Percentiles rank a stretch among this genome's conserved stretches.
These are phyloP conservation scores for Drosophila busckii DNA, from an alignment of 1,140 invertebrate genomes.

Conservation along the genomic window DNA sequence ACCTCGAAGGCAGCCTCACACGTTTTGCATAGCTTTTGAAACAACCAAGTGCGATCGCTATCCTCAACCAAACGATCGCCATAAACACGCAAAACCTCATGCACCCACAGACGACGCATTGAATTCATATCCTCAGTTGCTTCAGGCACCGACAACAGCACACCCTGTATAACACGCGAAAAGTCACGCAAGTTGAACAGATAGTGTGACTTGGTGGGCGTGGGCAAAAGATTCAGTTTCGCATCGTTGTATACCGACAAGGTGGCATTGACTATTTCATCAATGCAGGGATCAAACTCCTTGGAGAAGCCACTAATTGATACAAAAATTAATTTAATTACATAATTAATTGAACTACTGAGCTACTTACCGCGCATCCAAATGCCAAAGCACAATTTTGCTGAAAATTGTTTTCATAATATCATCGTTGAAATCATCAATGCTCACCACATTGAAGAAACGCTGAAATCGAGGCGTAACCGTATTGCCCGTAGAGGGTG, in stretches of 20 bases:
- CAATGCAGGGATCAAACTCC: slow-evolving; percentile 95
- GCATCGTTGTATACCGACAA: slow-evolving; percentile 93
- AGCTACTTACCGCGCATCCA: slow-evolving; percentile 88
- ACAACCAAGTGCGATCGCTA: slow-evolving; percentile 90
- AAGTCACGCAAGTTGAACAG: slow-evolving; percentile 97
- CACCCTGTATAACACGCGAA: slow-evolving; percentile 94
- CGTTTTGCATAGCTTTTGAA: slow-evolving; percentile 83
- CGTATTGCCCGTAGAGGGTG: slow-evolving; percentile 88
- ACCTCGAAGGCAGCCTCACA: slow-evolving; percentile 80
- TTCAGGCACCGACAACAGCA: slow-evolving; percentile 94
- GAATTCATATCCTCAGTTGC: slow-evolving; percentile 91
- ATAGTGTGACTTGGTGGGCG: slow-evolving; percentile 95
- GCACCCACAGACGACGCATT: slow-evolving; percentile 96
- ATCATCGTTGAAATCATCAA: slow-evolving; percentile 94
- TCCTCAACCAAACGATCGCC: slow-evolving; percentile 94
- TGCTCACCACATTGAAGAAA: slow-evolving; percentile 93
- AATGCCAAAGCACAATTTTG: slow-evolving; percentile 96
- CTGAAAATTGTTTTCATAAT: slow-evolving; percentile 93
- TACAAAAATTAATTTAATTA: background rate
- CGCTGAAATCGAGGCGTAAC: slow-evolving; percentile 92
- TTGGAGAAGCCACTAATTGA: slow-evolving; percentile 91
- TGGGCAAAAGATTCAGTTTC: slow-evolving; percentile 90
- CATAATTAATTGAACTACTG: background rate
- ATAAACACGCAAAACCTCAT: slow-evolving; percentile 96
- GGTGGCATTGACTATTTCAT: slow-evolving; percentile 92